Conservation (phyloP, 2,888 invertebrate species). For the Eupithecia tripunctaria region DNA sequence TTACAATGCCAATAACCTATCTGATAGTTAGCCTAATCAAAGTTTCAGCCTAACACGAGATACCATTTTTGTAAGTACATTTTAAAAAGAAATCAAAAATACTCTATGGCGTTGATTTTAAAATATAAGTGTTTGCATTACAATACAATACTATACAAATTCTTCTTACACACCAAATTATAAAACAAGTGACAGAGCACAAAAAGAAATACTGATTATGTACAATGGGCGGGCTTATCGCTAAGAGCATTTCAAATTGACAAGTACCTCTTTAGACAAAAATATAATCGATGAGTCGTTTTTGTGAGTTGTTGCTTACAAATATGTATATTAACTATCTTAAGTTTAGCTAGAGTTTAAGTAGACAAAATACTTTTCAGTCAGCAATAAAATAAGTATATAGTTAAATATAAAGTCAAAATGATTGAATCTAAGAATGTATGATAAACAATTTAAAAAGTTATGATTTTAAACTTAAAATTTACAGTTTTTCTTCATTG, state of each 20-base stretch:
- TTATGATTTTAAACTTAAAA: too few relatives aligned
- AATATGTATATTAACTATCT: not conserved
- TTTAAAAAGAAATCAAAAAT: not conserved
- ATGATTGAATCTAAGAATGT: not conserved
- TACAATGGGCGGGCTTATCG: too few relatives aligned
- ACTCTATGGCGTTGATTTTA: too few relatives aligned
- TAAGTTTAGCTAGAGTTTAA: not conserved
- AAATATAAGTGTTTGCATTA: too few relatives aligned
- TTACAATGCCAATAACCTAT: not conserved
- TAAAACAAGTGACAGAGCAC: too few relatives aligned
- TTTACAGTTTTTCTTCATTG: too few relatives aligned
- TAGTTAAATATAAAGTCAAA: not conserved
- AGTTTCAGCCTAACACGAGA: not conserved
- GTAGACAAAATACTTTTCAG: not conserved
- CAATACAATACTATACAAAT: too few relatives aligned
- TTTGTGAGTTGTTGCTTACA: not conserved
- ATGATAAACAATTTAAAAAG: not conserved
- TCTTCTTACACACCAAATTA: too few relatives aligned
- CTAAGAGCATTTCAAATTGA: not conserved
- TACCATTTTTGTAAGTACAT: not conserved
- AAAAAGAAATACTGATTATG: too few relatives aligned
- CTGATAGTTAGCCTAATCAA: not conserved
- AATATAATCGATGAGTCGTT: not conserved
- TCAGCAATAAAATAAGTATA: not conserved
- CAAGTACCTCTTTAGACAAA: not conserved